Conservation (phyloP, 2,113 vertebrate species). For the Ceuthmochares aereus region DNA sequence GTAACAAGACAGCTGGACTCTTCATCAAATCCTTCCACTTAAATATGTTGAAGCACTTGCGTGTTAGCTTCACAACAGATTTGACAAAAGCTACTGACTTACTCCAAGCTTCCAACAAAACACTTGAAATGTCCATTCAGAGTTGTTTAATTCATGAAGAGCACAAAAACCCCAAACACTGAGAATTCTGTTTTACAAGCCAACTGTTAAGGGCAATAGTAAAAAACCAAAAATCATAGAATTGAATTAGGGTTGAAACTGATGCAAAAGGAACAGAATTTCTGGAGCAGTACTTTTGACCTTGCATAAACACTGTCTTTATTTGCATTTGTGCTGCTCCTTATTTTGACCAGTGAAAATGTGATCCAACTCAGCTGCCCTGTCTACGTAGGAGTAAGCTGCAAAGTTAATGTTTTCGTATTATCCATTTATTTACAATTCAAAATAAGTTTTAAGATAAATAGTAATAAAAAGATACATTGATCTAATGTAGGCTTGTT, state of each 20-base stretch:
- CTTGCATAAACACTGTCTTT: neutral
- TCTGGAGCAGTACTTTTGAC: neutral
- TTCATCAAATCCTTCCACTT: neutral
- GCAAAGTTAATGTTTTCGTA: neutral
- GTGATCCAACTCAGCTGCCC: neutral
- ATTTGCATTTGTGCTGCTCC: neutral
- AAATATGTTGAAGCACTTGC: neutral
- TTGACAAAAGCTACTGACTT: neutral
- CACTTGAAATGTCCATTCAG: neutral
- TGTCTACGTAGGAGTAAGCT: neutral
- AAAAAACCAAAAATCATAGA: neutral
- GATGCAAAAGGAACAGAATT: neutral
- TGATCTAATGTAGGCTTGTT: neutral
- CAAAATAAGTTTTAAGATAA: neutral
- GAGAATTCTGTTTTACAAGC: neutral
- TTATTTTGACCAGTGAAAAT: neutral
- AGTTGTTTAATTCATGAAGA: conserved; percentile 15
- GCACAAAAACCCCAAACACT: neutral
- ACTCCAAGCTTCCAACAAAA: neutral
- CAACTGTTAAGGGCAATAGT: neutral
- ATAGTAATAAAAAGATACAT: neutral
- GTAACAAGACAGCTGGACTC: neutral
- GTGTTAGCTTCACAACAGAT: neutral
- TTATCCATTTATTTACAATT: neutral
- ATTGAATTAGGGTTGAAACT: neutral